Conservation (phyloP, 2,113 vertebrate genomes). For the Megalops atlanticus region DNA sequence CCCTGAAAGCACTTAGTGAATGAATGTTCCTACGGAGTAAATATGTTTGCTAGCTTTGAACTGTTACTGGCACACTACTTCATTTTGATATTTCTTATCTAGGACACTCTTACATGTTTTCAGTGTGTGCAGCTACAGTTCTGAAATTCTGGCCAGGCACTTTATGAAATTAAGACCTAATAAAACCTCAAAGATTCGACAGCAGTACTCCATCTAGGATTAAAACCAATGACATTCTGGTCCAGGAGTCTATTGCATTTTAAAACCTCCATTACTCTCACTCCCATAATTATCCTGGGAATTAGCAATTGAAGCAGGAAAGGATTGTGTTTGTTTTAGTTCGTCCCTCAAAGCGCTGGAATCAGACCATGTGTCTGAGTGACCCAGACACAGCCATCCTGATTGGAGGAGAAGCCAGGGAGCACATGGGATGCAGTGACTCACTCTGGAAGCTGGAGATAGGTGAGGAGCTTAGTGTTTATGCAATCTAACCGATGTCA, state of each 20-base stretch:
- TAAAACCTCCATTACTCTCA: too few relatives aligned
- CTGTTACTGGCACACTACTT: too few relatives aligned
- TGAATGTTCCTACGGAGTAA: too few relatives aligned
- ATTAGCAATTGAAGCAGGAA: background rate
- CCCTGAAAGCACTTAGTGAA: too few relatives aligned
- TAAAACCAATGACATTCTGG: background rate
- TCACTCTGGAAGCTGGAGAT: constrained; percentile 84
- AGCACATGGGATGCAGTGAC: constrained; percentile 72
- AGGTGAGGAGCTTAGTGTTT: constrained; percentile 57
- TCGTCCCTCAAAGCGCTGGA: constrained; percentile 76
- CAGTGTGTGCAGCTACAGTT: too few relatives aligned
- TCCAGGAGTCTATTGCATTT: too few relatives aligned
- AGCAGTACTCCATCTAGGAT: background rate
- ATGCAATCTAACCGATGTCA: background rate
- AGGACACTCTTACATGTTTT: too few relatives aligned
- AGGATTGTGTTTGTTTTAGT: constrained; percentile 49
- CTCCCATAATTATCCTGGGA: background rate
- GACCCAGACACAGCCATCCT: constrained; percentile 79
- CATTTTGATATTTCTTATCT: too few relatives aligned
- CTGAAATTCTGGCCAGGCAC: too few relatives aligned
- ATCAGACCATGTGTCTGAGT: constrained; percentile 81
- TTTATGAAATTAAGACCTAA: too few relatives aligned
- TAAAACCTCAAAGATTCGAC: too few relatives aligned
- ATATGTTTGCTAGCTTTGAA: too few relatives aligned
- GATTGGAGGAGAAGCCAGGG: constrained; percentile 76